Evolutionary conservation across 1,140 invertebrate genomes (phyloP), one percentile per base, ranked within the genome.

Genomic region (Bombus superbus): DNA sequence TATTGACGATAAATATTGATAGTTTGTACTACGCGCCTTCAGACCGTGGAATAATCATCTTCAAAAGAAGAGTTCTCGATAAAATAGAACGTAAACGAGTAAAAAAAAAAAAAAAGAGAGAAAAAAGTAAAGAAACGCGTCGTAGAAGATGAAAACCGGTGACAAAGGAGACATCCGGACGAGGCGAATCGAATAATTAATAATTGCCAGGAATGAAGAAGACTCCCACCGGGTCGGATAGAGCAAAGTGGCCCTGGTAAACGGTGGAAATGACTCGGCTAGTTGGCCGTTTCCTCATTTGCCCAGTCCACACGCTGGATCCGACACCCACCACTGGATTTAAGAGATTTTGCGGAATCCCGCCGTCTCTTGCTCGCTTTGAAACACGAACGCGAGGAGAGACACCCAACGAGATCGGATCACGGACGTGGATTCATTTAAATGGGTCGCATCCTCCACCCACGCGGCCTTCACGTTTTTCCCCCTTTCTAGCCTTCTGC

Each of bases 261-360:
- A 91, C 81, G 89, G 86, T 93, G 92, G 89, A 93, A 94, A 94
- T 94, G 91, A 93, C 81, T 92, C 90, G 91, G 92, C 89, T 94
- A 93, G 93, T 94, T 94, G 92, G 92, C 90, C 91, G 88, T 93
- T 95, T 95, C 94, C 94, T 94, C 93, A 95, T 94, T 95, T 95
- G 89, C 81, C 75, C 47, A 68, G 79, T 74, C 77, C 72, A 88
- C 83, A 85, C 77, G 86, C 86, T 86, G 84, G 88, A 86, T 86
- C 74, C 72, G 91, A 95, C 94, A 94, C 94, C 94, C 94, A 94
- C 94, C 89, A 92, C 88, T 93, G 86, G 93, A 94, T 95, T 95
- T 91, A 92, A 89, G 85, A 93, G 94, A 95, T 94, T 95, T 95
- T 94, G 82, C 92, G 93, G 93, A 95, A 95, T 94, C 91, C 91